Conservation (phyloP, 2,797 vertebrate species). For the Sebastes jordani region DNA sequence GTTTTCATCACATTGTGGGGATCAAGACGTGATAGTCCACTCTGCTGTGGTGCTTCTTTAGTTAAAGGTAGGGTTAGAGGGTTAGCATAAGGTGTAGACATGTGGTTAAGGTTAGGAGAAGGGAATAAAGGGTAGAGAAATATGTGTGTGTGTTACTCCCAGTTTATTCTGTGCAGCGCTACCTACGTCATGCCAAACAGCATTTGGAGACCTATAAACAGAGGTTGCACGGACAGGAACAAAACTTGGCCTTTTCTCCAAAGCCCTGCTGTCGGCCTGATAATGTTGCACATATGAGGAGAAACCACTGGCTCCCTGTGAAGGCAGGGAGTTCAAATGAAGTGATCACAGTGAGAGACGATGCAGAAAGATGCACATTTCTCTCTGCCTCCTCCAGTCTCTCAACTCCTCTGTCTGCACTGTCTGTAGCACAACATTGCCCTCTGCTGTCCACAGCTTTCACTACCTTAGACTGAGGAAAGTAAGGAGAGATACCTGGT, state of each 20-base stretch:
- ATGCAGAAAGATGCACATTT: constrained; percentile 60
- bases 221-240: constrained; percentile 47
- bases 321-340: constrained; percentile 68
- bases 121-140: not conserved
- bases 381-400: constrained; percentile 31
- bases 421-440: constrained; percentile 71
- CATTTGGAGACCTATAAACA: constrained; percentile 37
- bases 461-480: not conserved
- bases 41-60: not conserved
- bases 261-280: constrained; percentile 65
- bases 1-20: constrained; percentile 4
- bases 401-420: not conserved
- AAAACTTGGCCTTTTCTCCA: constrained; percentile 70
- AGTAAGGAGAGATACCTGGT: not conserved
- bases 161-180: constrained; percentile 2
- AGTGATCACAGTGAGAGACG: constrained; percentile 70
- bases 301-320: constrained; percentile 61
- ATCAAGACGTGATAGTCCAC: not conserved
- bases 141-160: not conserved
- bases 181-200: constrained; percentile 17
- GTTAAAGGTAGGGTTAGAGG: not conserved
- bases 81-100: not conserved
- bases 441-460: constrained; percentile 63
- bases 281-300: constrained; percentile 67
- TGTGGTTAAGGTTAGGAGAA: not conserved